These are phyloP conservation scores for Sebastes matsubarae DNA, from an alignment of 2,797 vertebrate genomes.

Conservation along the genomic window DNA sequence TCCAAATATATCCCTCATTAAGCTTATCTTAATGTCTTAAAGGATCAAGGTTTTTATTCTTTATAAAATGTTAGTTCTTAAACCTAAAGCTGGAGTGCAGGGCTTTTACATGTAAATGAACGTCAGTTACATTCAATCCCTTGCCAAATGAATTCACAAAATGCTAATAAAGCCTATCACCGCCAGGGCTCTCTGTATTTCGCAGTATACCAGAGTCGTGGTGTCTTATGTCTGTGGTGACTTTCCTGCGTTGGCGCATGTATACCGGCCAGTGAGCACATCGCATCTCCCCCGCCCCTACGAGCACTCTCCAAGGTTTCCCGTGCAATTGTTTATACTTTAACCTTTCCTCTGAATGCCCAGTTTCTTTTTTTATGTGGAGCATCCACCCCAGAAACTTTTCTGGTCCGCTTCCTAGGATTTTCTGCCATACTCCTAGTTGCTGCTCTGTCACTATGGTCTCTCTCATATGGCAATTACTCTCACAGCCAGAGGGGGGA, in stretches of 20 bases:
- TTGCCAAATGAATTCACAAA: background rate
- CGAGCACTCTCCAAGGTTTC: background rate
- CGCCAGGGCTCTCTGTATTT: background rate
- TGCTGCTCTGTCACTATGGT: background rate
- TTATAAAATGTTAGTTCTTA: background rate
- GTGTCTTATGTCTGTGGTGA: background rate
- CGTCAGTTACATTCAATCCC: background rate
- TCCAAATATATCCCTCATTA: background rate
- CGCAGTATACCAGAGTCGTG: background rate
- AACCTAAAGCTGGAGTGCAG: background rate
- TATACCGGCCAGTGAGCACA: background rate
- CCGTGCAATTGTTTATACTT: background rate
- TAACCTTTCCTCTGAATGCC: background rate
- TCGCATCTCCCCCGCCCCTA: background rate
- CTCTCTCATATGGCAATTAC: background rate
- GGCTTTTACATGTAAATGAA: background rate
- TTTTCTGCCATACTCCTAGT: background rate
- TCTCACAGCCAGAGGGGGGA: background rate
- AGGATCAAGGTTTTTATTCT: background rate
- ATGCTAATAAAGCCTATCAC: background rate
- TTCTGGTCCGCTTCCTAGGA: too few relatives aligned
- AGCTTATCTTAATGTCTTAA: background rate
- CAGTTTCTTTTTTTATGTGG: background rate
- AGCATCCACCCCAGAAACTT: background rate
- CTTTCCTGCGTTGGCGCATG: background rate